Conservation (phyloP, 2,113 vertebrate genomes). For the Syrmaticus mikado region DNA sequence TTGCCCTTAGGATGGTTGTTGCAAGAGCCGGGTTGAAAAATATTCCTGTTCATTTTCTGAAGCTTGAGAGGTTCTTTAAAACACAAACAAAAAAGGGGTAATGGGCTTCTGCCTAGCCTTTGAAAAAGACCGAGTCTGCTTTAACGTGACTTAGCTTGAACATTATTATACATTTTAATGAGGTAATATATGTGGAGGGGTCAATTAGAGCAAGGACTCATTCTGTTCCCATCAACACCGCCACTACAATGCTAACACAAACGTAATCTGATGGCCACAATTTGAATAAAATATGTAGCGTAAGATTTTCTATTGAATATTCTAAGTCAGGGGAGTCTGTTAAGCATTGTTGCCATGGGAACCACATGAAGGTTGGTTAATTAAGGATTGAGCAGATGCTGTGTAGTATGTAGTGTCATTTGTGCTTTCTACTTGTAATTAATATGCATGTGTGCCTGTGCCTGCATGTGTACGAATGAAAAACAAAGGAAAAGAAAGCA, state of each 20-base stretch:
- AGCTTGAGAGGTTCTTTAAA: background rate
- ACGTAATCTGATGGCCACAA: constrained; percentile 17
- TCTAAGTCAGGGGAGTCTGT: constrained; percentile 49
- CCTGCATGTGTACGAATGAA: background rate
- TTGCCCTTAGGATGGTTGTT: background rate
- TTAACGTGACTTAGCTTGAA: background rate
- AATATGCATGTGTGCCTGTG: background rate
- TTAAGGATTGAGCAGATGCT: constrained; percentile 78
- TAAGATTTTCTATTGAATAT: constrained; percentile 57
- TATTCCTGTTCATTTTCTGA: background rate
- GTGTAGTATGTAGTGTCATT: constrained; percentile 56
- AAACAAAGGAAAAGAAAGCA: background rate
- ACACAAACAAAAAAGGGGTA: background rate
- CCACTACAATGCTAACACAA: constrained; percentile 14
- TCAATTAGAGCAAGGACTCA: constrained; percentile 4
- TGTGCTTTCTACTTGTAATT: constrained; percentile 73
- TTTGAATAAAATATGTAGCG: constrained; percentile 64
- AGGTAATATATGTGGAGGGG: constrained; percentile 1
- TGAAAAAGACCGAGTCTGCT: background rate
- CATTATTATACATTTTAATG: background rate
- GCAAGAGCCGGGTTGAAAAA: background rate
- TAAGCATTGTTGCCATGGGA: constrained; percentile 74
- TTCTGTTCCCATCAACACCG: constrained; percentile 1
- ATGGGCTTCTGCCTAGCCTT: background rate
- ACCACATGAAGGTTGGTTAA: constrained; percentile 66